Evolutionary conservation across 2,888 invertebrate species (phyloP).

Genomic region (Dusona sp.): DNA sequence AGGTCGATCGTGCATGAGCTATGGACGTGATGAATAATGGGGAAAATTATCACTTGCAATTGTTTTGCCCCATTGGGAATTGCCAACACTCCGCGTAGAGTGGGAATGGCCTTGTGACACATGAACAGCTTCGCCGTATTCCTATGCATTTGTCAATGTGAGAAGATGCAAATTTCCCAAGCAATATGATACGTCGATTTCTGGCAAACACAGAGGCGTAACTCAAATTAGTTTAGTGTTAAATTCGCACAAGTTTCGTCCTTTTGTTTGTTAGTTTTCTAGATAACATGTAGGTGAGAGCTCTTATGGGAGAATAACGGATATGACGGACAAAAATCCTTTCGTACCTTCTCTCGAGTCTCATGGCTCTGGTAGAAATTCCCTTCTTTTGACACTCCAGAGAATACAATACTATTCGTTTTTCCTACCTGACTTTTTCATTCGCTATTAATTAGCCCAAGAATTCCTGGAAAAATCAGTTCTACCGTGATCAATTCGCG

Average conservation of each 20-base stretch:
- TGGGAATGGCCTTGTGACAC: conserved; percentile 22
- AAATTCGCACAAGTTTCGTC: background rate
- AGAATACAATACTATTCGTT: conserved; percentile 21
- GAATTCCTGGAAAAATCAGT: conserved; percentile 60
- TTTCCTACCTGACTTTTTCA: background rate
- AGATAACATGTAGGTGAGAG: background rate
- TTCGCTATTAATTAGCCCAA: conserved; percentile 66
- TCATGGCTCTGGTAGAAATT: conserved; percentile 3
- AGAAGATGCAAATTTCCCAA: conserved; percentile 37
- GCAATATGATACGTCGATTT: conserved; percentile 5
- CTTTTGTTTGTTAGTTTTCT: background rate
- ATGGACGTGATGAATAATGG: conserved; percentile 17
- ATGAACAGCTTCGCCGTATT: conserved; percentile 19
- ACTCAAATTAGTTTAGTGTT: background rate
- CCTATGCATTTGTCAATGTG: conserved; percentile 16
- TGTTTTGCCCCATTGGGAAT: conserved; percentile 22
- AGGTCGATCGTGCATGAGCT: background rate
- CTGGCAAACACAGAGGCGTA: background rate
- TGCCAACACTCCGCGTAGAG: conserved; percentile 7
- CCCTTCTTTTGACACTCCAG: background rate
- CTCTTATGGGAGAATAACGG: background rate
- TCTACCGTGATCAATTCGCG: conserved; percentile 47
- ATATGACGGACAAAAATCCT: conserved; percentile 20
- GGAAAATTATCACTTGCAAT: conserved; percentile 20
- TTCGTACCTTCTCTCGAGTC: background rate